phyloP scores from a whole-genome alignment of 2,888 invertebrate species.

The Cataglyphis livida region DNA sequence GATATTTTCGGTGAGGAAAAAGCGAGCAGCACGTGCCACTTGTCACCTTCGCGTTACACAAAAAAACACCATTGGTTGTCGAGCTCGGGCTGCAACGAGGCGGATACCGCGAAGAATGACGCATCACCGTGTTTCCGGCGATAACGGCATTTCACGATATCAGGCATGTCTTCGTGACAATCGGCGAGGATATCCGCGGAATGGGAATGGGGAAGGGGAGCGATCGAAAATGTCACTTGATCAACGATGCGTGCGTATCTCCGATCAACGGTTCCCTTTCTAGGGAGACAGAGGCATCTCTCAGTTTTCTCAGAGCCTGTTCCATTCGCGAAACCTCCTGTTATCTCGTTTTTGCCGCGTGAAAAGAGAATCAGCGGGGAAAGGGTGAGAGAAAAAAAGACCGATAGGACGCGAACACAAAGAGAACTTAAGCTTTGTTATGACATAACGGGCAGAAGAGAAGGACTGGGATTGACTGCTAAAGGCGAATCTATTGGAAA shows the following conservation, averaged over 20 bases:
- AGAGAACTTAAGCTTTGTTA: constrained; percentile 4
- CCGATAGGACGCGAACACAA: background rate
- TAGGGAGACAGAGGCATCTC: background rate
- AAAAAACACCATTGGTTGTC: constrained; percentile 63
- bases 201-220: background rate
- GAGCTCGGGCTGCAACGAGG: constrained; percentile 49
- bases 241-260: constrained; percentile 9
- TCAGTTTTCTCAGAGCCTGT: constrained; percentile 6
- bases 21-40: background rate
- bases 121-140: background rate
- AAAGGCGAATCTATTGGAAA: constrained; percentile 9
- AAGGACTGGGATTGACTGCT: background rate
- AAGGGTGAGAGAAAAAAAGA: background rate
- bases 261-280: constrained; percentile 20
- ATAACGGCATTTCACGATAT: background rate
- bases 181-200: background rate
- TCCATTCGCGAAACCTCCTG: constrained; percentile 7
- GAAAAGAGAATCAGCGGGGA: background rate
- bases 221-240: constrained; percentile 9
- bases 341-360: constrained; percentile 11
- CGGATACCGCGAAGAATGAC: background rate
- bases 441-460: background rate
- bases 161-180: background rate
- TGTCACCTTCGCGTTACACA: constrained; percentile 60
- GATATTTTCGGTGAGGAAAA: constrained; percentile 28